Evolutionary conservation across 2,113 vertebrate genomes (phyloP), one percentile per base, ranked within the genome.

Genomic region (Odocoileus virginianus): DNA sequence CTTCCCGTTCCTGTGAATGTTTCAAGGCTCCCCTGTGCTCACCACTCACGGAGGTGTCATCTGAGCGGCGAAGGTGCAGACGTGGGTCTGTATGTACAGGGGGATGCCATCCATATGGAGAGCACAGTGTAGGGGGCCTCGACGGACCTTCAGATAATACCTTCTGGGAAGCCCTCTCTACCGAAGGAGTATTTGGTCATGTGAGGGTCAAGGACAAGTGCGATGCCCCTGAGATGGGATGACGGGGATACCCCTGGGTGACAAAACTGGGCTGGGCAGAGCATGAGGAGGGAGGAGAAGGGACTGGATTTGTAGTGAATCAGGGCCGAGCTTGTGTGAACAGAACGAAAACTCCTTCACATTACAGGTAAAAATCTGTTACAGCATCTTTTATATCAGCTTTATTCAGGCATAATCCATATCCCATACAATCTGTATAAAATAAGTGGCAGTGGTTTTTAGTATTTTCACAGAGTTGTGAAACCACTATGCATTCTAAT

Each of bases 61-160:
- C 12, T 10, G 52, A 55, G 52, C 0, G 23, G 81, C 21, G 13
- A 36, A 55, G 52, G 21, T 9, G n/a, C n/a, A 27, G 81, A 16
- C 12, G 1, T 2, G 33, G 50, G 52, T 5, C 52, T 36, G 52
- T 83, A 2, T 2, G 7, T 14, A 33, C 7, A 14, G 28, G 33
- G 21, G 81, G 6, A 3, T 1, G 30, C 17, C 3, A 11, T 2
- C 3, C 0, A 0, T 1, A 11, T 0, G 8, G 10, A 30, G 76
- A 19, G 76, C 15, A 1, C 8, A 3, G 15, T 30, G 27, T 16
- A 10, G 43, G 76, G 58, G 27, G 27, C 7, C 76, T 19, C 28
- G 0, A 6, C 0, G 0, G 28, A 45, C 45, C 76, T 79, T 50
- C 76, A 11, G 28, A 2, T 2, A 15, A 6, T 14, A 5, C 23